Evolutionary conservation across 2,797 vertebrate genomes (phyloP).

Genomic region (Aratinga solstitialis): DNA sequence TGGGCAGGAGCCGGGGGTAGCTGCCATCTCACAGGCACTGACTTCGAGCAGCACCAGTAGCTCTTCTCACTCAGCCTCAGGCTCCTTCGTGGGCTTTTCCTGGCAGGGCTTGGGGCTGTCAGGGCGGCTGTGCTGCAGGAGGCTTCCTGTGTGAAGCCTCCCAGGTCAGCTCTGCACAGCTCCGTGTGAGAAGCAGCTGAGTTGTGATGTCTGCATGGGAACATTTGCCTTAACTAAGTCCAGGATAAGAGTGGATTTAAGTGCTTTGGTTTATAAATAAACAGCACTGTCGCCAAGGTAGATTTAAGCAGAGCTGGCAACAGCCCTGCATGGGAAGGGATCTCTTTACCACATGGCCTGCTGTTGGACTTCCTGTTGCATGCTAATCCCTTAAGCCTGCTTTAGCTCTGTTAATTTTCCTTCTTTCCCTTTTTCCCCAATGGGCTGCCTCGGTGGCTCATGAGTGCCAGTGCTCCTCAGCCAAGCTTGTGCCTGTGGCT

Average conservation of each 20-base stretch:
- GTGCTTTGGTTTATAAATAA: slow-evolving; percentile 61
- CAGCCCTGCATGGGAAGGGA: slow-evolving; percentile 33
- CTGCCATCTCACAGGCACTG: background rate
- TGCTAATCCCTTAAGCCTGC: slow-evolving; percentile 74
- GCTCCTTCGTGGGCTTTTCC: background rate
- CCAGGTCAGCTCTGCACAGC: background rate
- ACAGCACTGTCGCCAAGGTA: slow-evolving; percentile 13
- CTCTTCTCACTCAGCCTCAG: background rate
- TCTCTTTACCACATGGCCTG: slow-evolving; percentile 62
- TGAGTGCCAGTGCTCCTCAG: slow-evolving; percentile 17
- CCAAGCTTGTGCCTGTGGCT: background rate
- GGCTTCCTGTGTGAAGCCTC: background rate
- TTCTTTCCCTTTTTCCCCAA: slow-evolving; percentile 29
- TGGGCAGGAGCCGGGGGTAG: rapidly evolving
- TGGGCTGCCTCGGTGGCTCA: background rate
- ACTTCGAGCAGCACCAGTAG: background rate
- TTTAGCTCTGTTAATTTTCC: slow-evolving; percentile 71
- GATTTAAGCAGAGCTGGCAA: slow-evolving; percentile 56
- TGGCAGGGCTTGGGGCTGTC: background rate
- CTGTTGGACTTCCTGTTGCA: slow-evolving; percentile 64
- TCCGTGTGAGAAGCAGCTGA: background rate
- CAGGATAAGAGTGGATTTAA: slow-evolving; percentile 46
- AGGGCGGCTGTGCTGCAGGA: background rate
- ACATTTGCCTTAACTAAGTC: slow-evolving; percentile 19
- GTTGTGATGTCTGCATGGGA: background rate